phyloP scores from a whole-genome alignment of 2,113 vertebrate species.

The Strigops habroptila region DNA sequence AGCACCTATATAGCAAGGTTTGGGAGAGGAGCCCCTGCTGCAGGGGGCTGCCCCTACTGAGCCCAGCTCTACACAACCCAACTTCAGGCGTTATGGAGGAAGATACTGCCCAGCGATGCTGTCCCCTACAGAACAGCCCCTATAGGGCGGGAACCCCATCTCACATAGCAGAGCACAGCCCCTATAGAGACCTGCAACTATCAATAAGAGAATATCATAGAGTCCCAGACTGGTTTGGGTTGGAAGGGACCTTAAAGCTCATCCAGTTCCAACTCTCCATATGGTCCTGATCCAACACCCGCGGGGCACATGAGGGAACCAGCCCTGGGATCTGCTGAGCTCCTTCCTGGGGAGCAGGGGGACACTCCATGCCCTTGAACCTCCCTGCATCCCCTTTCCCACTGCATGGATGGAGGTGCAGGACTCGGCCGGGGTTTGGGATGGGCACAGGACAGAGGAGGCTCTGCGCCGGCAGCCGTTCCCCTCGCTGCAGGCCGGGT shows the following conservation, averaged over 20 bases:
- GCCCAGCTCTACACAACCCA: fast-evolving
- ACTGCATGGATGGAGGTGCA: fast-evolving
- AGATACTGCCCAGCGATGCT: not conserved
- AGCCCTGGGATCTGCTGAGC: not conserved
- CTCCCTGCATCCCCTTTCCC: fast-evolving
- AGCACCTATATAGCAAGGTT: not conserved
- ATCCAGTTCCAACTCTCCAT: not conserved
- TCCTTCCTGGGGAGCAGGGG: not conserved
- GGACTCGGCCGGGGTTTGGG: fast-evolving
- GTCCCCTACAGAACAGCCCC: not conserved
- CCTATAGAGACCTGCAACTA: not conserved
- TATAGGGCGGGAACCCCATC: not conserved
- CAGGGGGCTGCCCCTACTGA: not conserved
- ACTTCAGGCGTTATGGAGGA: fast-evolving
- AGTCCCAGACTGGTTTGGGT: not conserved
- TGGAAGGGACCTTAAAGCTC: not conserved
- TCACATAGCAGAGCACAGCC: not conserved
- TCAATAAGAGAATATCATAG: not conserved
- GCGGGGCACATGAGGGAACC: fast-evolving
- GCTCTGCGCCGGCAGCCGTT: not conserved
- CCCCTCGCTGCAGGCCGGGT: not conserved
- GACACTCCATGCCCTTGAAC: not conserved
- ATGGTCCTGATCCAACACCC: not conserved
- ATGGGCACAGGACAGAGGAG: fast-evolving
- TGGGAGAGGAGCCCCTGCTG: not conserved